Evolutionary conservation across 2,888 invertebrate genomes (phyloP).

Genomic region (Alloscopus bannaensis): DNA sequence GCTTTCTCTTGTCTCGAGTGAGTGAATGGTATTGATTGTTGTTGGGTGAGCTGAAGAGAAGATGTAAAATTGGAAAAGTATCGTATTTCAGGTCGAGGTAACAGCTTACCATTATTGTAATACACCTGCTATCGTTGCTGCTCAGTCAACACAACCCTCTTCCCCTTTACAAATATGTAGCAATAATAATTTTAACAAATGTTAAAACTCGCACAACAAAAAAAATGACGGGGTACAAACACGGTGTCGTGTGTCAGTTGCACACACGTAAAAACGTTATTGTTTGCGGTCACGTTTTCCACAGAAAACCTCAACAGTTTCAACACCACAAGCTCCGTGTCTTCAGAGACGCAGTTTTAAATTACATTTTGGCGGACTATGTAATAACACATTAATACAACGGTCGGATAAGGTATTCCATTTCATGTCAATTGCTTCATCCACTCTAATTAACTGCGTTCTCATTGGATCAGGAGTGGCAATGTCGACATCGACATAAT

Average conservation of each 20-base stretch:
- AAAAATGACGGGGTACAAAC: not conserved
- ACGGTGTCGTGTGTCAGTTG: not conserved
- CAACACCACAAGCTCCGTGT: too few species aligned
- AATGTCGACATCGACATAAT: not conserved
- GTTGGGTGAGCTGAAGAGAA: not conserved
- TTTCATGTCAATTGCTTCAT: not conserved
- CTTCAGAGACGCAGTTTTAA: too few species aligned
- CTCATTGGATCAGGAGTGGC: slow-evolving; percentile 1
- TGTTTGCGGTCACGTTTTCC: not conserved
- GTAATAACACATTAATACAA: too few species aligned
- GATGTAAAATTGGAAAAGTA: slow-evolving; percentile 5
- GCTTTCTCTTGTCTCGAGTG: too few species aligned
- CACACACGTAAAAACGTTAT: not conserved
- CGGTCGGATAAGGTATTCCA: not conserved
- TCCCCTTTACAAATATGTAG: too few species aligned
- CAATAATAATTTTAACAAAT: too few species aligned
- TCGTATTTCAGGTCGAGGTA: slow-evolving; percentile 17
- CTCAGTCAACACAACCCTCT: too few species aligned
- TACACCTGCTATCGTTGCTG: too few species aligned
- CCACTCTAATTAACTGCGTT: not conserved
- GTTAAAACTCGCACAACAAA: too few species aligned
- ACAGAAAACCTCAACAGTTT: slow-evolving; percentile 16
- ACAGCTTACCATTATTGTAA: slow-evolving; percentile 13
- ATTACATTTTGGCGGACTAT: too few species aligned
- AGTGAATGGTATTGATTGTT: too few species aligned